Percentiles rank a stretch among this genome's conserved stretches.
Evolutionary conservation across 2,888 invertebrate genomes (phyloP).

Genomic region (Drepana falcataria): DNA sequence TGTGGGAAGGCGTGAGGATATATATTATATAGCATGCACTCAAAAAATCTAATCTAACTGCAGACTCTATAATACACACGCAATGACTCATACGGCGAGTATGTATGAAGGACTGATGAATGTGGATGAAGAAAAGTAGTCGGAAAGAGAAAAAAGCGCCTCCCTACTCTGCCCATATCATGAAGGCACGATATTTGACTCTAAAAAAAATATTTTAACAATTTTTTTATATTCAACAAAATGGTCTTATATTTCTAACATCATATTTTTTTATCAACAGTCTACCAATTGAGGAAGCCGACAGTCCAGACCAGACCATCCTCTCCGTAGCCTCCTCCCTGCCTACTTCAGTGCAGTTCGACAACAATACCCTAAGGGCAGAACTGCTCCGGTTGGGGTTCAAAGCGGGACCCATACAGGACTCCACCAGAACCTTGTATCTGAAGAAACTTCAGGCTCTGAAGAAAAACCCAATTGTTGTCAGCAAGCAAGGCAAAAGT

Average conservation of each 20-base stretch:
- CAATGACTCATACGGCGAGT: too few relatives aligned
- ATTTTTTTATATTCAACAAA: background rate
- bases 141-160: too few relatives aligned
- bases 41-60: too few relatives aligned
- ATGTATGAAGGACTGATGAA: too few relatives aligned
- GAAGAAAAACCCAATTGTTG: conserved; percentile 48
- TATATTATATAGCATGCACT: too few relatives aligned
- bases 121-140: too few relatives aligned
- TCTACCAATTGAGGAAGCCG: conserved; percentile 54
- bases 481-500: conserved; percentile 41
- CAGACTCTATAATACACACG: too few relatives aligned
- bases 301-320: conserved; percentile 54
- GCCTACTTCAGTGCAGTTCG: conserved; percentile 81
- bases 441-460: conserved; percentile 84
- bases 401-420: conserved; percentile 88
- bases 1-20: too few relatives aligned
- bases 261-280: conserved; percentile 25
- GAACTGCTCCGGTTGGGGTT: conserved; percentile 83
- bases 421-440: conserved; percentile 87
- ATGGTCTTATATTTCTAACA: background rate
- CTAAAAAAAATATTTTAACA: background rate
- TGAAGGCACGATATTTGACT: too few relatives aligned
- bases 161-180: too few relatives aligned
- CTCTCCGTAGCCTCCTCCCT: conserved; percentile 75
- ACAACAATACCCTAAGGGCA: conserved; percentile 81